phyloP scores from a whole-genome alignment of 2,113 vertebrate genomes.

The Acanthisitta chloris region DNA sequence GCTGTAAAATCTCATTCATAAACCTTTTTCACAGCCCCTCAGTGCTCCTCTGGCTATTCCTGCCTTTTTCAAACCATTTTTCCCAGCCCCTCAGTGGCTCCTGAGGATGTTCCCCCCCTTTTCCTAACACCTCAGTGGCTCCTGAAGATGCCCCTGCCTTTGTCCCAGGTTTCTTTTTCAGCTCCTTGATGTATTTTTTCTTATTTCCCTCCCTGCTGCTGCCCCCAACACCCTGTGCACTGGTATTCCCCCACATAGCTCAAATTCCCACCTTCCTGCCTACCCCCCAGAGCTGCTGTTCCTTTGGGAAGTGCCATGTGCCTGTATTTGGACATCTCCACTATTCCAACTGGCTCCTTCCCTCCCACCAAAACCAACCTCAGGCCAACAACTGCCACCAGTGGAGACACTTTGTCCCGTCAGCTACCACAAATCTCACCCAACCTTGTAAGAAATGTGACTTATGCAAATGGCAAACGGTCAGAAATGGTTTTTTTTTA shows the following conservation, averaged over 20 bases:
- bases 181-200: not conserved
- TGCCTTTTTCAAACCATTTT: too few relatives aligned
- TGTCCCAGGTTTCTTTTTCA: not conserved
- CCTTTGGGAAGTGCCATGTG: not conserved
- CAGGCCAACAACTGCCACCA: not conserved
- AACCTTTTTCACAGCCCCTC: not conserved
- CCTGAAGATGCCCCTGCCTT: too few relatives aligned
- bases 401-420: not conserved
- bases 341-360: not conserved
- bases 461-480: not conserved
- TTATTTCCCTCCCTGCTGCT: accelerated
- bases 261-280: not conserved
- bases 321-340: not conserved
- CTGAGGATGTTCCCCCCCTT: too few relatives aligned
- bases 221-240: not conserved
- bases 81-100: too few relatives aligned
- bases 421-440: not conserved
- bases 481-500: not conserved
- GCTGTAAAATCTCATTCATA: not conserved
- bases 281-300: not conserved
- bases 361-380: not conserved
- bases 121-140: too few relatives aligned
- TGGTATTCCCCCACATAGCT: not conserved
- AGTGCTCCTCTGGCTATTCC: not conserved
- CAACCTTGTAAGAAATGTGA: accelerated